Base-by-base conservation (phyloP, 2,113 vertebrate genomes). In the Lycocorax pyrrhopterus region DNA sequence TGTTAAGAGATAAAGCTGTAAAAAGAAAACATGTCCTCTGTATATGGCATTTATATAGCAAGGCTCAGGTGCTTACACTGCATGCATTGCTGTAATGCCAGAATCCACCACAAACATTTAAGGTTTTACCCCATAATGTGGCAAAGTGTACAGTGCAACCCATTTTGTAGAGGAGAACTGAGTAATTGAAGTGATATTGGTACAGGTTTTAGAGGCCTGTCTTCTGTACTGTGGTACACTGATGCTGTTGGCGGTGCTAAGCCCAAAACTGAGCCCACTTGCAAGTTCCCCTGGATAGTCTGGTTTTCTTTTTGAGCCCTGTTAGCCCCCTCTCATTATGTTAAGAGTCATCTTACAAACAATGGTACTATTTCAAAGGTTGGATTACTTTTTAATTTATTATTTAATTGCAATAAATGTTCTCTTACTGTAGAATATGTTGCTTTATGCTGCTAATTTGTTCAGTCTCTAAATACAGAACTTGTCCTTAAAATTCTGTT, bases 141-240 rank as follows among this genome's bases (percentile, higher is more conserved):
- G 9, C 0, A 2, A 26, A 68, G 44, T 32, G 44, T 32, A 9
- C 2, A 33, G 4, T 27, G 27, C 22, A 64, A 41, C 9, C 2
- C 8, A 2, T 56, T 91, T 89, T 44, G 12, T 3, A 16, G 21
- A 49, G 20, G 44, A 17, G 25, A 39, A 30, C 5, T n/a, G 22
- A 52, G 64, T n/a, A 75, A 27, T 2, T 16, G 1, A 39, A 76
- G 22, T 33, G 58, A 3, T 7, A 2, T 43, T 74, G 30, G 16
- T 29, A 13, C 13, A 26, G 11, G 4, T 39, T 78, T 82, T 49
- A 53, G n/a, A n/a, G 44, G 14, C 8, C 6, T 13, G 2, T 69
- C 10, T 33, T 60, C 29, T 4, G 0, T 63, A 1, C 17, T 62
- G 18, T 29, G 41, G 29, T 47, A 17, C 1, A 1, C 21, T 16